Evolutionary conservation across 2,888 invertebrate species (phyloP), one percentile per base, ranked within the genome.

Genomic region (Leucophora obtusa): DNA sequence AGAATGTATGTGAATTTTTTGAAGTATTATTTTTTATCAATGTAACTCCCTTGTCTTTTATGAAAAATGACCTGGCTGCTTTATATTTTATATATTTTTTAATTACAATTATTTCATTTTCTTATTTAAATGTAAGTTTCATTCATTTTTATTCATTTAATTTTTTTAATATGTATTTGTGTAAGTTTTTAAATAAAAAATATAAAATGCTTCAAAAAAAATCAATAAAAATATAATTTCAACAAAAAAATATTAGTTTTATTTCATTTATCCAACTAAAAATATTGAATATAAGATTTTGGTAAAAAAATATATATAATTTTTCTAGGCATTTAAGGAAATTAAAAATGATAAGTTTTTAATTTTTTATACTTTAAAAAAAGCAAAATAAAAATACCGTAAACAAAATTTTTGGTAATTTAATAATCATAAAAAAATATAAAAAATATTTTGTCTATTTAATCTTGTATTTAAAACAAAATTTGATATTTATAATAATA

Each of bases 181-280:
- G 73, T 81, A 81, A 81, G 76, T 70, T 77, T 65, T 71, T 73
- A 70, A 66, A 28, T 60, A 63, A 56, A 73, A 68, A 72, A 70
- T 58, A 81, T 66, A 60, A 77, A 79, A 80, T 75, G 79, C 75
- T 75, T 75, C 62, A 72, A 79, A 77, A 80, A 82, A 81, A 81
- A 81, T 69, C 70, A 80, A 77, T 74, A 82, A 79, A 76, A 82
- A 79, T 54, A 77, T 68, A 75, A 78, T 79, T 76, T 75, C 75
- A 82, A 79, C 58, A 77, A 75, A 62, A 68, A 72, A 38, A 62
- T 70, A 74, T 47, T 72, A 71, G 73, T 83, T 83, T 83, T 74
- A 83, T 79, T 83, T 79, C 65, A 70, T 33, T 56, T 63, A 59
- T 38, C 15, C 38, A 35, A 70, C 8, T 21, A 53, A 24, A 53